These are phyloP conservation scores for Pseudocheirus occidentalis DNA, from an alignment of 2,797 vertebrate genomes.

Conservation along the genomic window DNA sequence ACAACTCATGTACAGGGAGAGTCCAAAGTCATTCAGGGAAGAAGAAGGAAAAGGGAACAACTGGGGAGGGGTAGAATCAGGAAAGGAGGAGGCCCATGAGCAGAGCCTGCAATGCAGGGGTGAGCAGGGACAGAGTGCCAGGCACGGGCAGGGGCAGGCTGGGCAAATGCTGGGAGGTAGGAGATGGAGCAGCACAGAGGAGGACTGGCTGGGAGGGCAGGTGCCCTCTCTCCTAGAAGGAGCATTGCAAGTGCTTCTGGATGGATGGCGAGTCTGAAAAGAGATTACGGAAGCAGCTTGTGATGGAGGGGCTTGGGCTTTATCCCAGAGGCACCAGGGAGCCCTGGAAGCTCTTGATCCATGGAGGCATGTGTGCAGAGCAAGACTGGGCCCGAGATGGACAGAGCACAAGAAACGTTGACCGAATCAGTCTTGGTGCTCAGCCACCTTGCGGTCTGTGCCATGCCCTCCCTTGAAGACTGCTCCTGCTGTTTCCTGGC, in stretches of 20 bases:
- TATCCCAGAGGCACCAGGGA: not conserved
- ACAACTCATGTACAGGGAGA: no score
- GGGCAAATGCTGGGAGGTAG: not conserved
- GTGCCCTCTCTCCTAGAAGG: not conserved
- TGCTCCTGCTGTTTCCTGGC: no score
- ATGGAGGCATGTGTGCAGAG: not conserved
- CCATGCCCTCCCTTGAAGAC: no score
- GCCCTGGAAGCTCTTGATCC: not conserved
- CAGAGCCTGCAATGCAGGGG: no score
- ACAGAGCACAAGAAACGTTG: not conserved
- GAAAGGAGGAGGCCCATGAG: not conserved
- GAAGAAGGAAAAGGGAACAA: not conserved
- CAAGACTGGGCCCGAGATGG: not conserved
- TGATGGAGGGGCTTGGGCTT: not conserved
- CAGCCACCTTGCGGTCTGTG: no score
- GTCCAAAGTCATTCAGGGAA: rapidly evolving
- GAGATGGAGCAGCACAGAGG: rapidly evolving
- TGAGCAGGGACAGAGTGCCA: not conserved
- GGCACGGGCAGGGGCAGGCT: not conserved
- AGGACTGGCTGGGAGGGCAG: no score
- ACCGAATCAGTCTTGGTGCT: no score
- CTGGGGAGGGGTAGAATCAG: not conserved
- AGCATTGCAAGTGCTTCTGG: not conserved
- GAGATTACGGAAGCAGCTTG: not conserved
- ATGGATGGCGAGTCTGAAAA: not conserved